Evolutionary conservation across 2,113 vertebrate species (phyloP).

Genomic region (Columba janthina): DNA sequence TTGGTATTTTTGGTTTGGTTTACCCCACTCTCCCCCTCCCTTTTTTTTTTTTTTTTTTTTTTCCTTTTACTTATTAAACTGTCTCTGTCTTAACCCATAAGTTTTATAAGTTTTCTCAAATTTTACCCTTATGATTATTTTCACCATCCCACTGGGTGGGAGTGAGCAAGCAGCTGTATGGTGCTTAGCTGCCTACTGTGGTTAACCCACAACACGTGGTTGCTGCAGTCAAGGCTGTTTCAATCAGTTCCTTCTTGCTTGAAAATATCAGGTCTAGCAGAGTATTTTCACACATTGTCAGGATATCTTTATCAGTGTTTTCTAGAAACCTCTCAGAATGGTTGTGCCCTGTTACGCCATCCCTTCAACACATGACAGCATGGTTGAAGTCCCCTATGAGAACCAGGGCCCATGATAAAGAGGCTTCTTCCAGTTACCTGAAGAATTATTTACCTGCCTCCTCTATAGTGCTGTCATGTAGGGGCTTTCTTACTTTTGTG

Average conservation of each 20-base stretch:
- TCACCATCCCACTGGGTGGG: too few relatives aligned
- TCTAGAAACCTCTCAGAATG: neutral
- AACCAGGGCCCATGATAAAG: neutral
- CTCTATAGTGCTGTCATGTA: neutral
- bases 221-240: neutral
- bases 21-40: rapidly evolving
- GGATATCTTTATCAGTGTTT: neutral
- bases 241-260: neutral
- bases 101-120: neutral
- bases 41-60: too few relatives aligned
- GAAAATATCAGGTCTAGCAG: neutral
- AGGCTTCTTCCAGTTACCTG: neutral
- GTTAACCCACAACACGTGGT: neutral
- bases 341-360: neutral
- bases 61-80: neutral
- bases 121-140: neutral
- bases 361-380: neutral
- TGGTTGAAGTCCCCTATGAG: neutral
- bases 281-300: neutral
- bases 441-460: neutral
- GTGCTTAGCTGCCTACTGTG: neutral
- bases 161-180: too few relatives aligned
- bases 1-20: neutral
- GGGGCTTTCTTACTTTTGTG: neutral
- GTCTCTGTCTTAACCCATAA: neutral